phyloP scores from a whole-genome alignment of 2,888 invertebrate species.

The Psylliodes chrysocephalus region DNA sequence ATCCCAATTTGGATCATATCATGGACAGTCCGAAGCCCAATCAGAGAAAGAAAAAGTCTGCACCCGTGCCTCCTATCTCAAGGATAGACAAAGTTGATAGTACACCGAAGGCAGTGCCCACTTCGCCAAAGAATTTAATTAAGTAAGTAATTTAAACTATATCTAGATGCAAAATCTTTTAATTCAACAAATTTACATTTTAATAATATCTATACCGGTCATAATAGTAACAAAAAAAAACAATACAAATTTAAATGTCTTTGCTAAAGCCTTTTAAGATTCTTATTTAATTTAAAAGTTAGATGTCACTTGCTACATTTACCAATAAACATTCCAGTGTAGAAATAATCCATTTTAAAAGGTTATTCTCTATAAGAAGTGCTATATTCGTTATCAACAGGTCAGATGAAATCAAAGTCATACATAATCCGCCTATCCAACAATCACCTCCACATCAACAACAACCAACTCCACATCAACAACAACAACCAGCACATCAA shows the following conservation, averaged over 20 bases:
- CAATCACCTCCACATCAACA: too few relatives aligned
- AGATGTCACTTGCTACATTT: too few relatives aligned
- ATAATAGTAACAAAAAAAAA: background rate
- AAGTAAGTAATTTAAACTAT: constrained; percentile 13
- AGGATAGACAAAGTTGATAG: constrained; percentile 4
- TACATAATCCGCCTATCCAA: constrained; percentile 1
- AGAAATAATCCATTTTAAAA: too few relatives aligned
- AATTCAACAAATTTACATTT: too few relatives aligned
- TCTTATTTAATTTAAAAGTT: too few relatives aligned
- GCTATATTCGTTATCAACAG: too few relatives aligned
- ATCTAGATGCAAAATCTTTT: too few relatives aligned
- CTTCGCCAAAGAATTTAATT: constrained; percentile 21
- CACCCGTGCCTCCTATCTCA: constrained; percentile 66
- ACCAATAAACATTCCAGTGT: too few relatives aligned
- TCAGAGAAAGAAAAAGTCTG: constrained; percentile 78
- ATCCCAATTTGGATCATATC: constrained; percentile 49
- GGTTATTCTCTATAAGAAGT: too few relatives aligned
- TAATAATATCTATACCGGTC: too few relatives aligned
- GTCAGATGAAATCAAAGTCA: constrained; percentile 6
- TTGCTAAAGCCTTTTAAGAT: too few relatives aligned
- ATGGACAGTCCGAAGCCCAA: constrained; percentile 73
- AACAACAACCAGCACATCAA: background rate
- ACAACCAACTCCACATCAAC: background rate
- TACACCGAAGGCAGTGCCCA: constrained; percentile 11
- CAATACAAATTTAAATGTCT: background rate